Base-by-base conservation (phyloP, 2,888 invertebrate genomes). In the Podabrus alpinus region DNA sequence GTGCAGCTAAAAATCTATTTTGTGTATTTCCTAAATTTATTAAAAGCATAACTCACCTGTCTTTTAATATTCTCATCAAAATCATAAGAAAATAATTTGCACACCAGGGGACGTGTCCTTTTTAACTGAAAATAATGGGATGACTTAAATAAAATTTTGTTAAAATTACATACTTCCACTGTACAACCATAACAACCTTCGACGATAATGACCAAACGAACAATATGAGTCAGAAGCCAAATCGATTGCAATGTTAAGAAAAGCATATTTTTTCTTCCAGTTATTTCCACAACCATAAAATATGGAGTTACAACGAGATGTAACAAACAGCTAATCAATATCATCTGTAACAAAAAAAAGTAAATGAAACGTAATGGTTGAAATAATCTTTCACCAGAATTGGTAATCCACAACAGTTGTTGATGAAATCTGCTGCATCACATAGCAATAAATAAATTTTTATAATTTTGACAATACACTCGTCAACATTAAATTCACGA, bases 291-390 rank as follows among this genome's bases (percentile, higher is more conserved):
- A 75, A 90, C 88, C 0, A 90, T 81, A 80, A 90, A 90, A 79
- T 90, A 91, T 0, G 90, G 88, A 0, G 90, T 90, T 67, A 90
- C 89, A 15, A 90, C 88, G 60, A 91, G 80, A 79, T 91, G 91
- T 67, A 91, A 83, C 3, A 90, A 83, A 67, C 90, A 90, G 1
- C 90, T 89, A 3, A 89, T 85, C 16, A 89, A 83, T 24, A 89
- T 88, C 1, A 81, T 79, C 81, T 81, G 66, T 15, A 79, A 29
- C n/a, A 62, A 2, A 17, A 59, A 59, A 68, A 5, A 1, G 0
- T 45, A n/a, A 45, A 19, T 19, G 1, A 19, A 16, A 64, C 1
- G 11, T 25, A 2, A 68, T 59, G 7, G 15, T 4, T 13, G 9
- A 25, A 59, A 9, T 16, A 16, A 19, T 0, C 13, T n/a, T 64